Percentiles rank a stretch among this genome's conserved stretches.
Evolutionary conservation across 2,888 invertebrate species (phyloP).

Genomic region (Opisthograptis luteolata): DNA sequence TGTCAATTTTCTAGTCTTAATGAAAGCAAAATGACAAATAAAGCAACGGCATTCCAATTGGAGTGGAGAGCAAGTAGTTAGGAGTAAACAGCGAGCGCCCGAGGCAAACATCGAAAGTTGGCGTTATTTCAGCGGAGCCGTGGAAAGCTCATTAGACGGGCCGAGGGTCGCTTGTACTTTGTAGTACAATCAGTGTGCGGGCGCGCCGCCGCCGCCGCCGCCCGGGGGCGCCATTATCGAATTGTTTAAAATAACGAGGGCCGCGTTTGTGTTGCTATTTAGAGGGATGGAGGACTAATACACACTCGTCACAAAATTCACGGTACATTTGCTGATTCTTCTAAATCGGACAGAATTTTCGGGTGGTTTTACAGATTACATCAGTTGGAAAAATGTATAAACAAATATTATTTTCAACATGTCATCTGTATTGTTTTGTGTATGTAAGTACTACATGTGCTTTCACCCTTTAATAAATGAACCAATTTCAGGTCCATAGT

Average conservation of each 20-base stretch:
- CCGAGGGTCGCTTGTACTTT: slow-evolving; percentile 53
- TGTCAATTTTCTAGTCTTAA: no score
- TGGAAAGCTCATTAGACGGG: slow-evolving; percentile 70
- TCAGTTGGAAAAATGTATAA: neutral
- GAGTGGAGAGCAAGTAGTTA: slow-evolving; percentile 14
- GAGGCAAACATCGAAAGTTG: slow-evolving; percentile 66
- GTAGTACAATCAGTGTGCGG: slow-evolving; percentile 64
- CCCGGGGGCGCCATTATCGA: slow-evolving; percentile 70
- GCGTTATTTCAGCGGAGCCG: slow-evolving; percentile 55
- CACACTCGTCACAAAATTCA: slow-evolving; percentile 26
- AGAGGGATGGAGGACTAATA: slow-evolving; percentile 25
- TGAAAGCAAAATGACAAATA: neutral
- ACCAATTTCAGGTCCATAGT: no score
- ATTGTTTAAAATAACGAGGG: slow-evolving; percentile 82
- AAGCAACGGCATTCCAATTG: slow-evolving; percentile 5
- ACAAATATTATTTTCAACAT: neutral
- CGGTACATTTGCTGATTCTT: slow-evolving; percentile 16
- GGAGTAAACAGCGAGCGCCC: slow-evolving; percentile 46
- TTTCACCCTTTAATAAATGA: no score
- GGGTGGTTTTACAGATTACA: neutral
- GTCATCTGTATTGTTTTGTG: no score
- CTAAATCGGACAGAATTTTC: slow-evolving; percentile 27
- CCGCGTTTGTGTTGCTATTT: slow-evolving; percentile 54
- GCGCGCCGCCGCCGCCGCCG: slow-evolving; percentile 28
- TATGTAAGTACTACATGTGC: no score